Evolutionary conservation across 2,888 invertebrate species (phyloP).

Genomic region (Dynastes grantii): DNA sequence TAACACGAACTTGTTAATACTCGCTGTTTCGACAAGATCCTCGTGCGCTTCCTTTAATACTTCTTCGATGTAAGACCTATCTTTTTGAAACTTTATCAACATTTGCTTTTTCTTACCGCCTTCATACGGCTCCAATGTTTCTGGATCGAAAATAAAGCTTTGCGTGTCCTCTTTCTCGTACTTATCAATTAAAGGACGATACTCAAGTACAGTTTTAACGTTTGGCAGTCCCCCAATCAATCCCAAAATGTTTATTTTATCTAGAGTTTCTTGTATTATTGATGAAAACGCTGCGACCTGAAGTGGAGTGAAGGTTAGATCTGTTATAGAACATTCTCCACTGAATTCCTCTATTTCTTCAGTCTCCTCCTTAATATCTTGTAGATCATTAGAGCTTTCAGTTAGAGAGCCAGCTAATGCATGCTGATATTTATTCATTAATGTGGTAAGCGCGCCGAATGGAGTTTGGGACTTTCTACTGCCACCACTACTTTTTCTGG

Average conservation of each 20-base stretch:
- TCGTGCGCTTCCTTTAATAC: conserved; percentile 51
- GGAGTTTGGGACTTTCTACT: background rate
- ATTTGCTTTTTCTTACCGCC: conserved; percentile 50
- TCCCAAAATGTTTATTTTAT: conserved; percentile 60
- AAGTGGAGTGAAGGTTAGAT: conserved; percentile 20
- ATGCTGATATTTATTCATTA: conserved; percentile 12
- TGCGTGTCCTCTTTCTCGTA: conserved; percentile 45
- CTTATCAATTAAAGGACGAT: conserved; percentile 51
- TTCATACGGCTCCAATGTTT: conserved; percentile 55
- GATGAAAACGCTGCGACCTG: conserved; percentile 53
- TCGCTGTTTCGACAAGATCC: conserved; percentile 32
- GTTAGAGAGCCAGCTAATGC: background rate
- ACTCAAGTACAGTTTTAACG: conserved; percentile 49
- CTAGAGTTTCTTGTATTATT: conserved; percentile 59
- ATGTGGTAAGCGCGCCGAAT: background rate
- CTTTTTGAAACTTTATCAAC: conserved; percentile 57
- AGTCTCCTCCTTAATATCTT: background rate
- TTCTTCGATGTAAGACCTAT: conserved; percentile 55
- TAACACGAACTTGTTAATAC: conserved; percentile 49
- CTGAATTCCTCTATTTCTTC: conserved; percentile 4
- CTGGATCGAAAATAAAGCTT: conserved; percentile 54
- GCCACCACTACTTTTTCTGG: too few species aligned
- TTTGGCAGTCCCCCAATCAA: conserved; percentile 54
- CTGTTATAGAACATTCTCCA: background rate
- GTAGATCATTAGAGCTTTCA: background rate